These are phyloP conservation scores for Chrysotoxum bicinctum DNA, from an alignment of 2,888 invertebrate species.

Conservation along the genomic window DNA sequence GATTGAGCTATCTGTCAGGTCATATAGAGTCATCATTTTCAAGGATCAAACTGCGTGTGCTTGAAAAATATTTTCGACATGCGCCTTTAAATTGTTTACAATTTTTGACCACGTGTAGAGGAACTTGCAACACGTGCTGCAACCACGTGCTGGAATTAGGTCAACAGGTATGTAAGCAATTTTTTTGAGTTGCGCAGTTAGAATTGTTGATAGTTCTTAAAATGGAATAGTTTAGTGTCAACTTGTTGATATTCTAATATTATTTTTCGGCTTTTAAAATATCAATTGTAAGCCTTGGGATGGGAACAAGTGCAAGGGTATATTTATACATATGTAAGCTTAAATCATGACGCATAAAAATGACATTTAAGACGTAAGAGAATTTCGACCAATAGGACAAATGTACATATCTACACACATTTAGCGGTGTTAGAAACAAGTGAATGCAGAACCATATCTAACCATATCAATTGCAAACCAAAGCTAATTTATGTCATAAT, in stretches of 20 bases:
- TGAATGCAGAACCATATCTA: too few relatives aligned
- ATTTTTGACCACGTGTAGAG: conserved; percentile 45
- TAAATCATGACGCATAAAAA: background rate
- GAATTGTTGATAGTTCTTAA: conserved; percentile 41
- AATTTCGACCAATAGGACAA: too few relatives aligned
- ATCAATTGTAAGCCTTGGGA: background rate
- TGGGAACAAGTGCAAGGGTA: too few relatives aligned
- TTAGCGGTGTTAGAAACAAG: too few relatives aligned
- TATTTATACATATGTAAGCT: background rate
- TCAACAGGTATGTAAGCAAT: conserved; percentile 48
- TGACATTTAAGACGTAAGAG: background rate
- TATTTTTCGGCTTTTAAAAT: background rate
- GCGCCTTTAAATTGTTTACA: conserved; percentile 77
- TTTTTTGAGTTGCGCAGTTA: conserved; percentile 53
- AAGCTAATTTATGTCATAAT: too few relatives aligned
- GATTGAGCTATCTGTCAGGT: conserved; percentile 50
- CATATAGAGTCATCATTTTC: conserved; percentile 38
- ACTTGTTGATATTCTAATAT: conserved; percentile 59
- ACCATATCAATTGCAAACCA: too few relatives aligned
- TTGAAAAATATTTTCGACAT: conserved; percentile 72
- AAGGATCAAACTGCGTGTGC: conserved; percentile 47
- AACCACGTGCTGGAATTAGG: conserved; percentile 20
- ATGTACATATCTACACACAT: too few relatives aligned
- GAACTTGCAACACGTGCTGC: conserved; percentile 57
- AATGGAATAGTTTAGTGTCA: background rate